Evolutionary conservation across 2,113 vertebrate species (phyloP).

Genomic region (Oryzias woworae): DNA sequence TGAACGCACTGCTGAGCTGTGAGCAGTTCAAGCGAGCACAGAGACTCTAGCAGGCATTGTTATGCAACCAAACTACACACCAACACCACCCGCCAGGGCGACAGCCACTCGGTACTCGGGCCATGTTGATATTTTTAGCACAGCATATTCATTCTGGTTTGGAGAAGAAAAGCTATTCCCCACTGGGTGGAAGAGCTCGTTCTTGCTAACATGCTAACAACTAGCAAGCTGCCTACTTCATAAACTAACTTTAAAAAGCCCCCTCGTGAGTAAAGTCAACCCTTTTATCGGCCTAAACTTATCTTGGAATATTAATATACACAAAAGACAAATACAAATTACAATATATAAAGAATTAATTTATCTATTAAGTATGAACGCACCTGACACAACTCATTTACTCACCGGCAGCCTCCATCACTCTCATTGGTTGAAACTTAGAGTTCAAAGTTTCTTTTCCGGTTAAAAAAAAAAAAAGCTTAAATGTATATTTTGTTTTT

Average conservation of each 20-base stretch:
- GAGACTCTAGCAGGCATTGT: conserved; percentile 48
- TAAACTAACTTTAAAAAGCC: background rate
- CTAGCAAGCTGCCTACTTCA: conserved; percentile 19
- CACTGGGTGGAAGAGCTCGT: background rate
- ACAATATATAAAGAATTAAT: background rate
- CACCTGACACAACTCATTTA: conserved; percentile 35
- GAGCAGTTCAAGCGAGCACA: conserved; percentile 42
- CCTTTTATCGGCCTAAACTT: background rate
- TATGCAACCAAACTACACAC: conserved; percentile 46
- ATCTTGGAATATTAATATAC: accelerated
- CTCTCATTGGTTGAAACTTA: conserved; percentile 46
- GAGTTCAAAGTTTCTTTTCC: conserved; percentile 64
- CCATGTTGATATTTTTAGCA: background rate
- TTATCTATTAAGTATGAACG: conserved; percentile 24
- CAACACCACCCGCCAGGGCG: conserved; percentile 2
- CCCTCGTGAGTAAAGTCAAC: background rate
- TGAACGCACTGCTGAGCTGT: conserved; percentile 18
- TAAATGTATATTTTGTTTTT: background rate
- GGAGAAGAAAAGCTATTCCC: too few species aligned
- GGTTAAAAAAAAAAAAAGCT: conserved; percentile 12
- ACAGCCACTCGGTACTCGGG: background rate
- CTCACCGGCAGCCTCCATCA: conserved; percentile 38
- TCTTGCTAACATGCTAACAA: conserved; percentile 44
- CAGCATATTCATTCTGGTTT: too few species aligned
- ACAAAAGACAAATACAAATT: accelerated